Conservation (phyloP, 2,797 vertebrate species). For the Mormyrus proboscirostris region DNA sequence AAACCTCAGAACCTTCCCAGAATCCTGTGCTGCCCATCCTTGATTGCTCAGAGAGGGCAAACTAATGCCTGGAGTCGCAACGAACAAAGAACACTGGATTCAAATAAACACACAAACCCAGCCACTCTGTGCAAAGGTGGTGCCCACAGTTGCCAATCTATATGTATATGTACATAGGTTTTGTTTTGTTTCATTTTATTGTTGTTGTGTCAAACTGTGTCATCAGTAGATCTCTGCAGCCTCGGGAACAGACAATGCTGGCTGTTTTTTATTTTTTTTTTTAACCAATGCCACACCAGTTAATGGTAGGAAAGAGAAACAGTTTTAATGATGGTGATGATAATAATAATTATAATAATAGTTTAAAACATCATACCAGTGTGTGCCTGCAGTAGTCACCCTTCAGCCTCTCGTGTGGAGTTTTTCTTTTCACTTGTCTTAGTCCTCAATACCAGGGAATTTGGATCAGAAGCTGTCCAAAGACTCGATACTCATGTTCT, state of each 20-base stretch:
- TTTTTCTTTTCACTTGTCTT: slow-evolving; percentile 64
- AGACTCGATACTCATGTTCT: slow-evolving; percentile 32
- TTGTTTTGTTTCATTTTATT: slow-evolving; percentile 64
- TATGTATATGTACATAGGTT: slow-evolving; percentile 51
- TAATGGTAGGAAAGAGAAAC: slow-evolving; percentile 80
- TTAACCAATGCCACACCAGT: slow-evolving; percentile 87
- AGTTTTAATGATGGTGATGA: slow-evolving; percentile 64
- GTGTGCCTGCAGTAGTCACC: slow-evolving; percentile 95
- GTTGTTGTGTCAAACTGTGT: slow-evolving; percentile 83
- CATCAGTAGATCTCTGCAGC: slow-evolving; percentile 75
- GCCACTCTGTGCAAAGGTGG: slow-evolving; percentile 80
- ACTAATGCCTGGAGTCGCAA: slow-evolving; percentile 66
- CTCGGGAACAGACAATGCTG: slow-evolving; percentile 62
- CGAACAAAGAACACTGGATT: slow-evolving; percentile 50
- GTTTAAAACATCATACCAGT: slow-evolving; percentile 85
- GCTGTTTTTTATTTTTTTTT: slow-evolving; percentile 22
- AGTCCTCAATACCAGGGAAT: slow-evolving; percentile 64
- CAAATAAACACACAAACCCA: slow-evolving; percentile 56
- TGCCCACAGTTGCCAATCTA: slow-evolving; percentile 98
- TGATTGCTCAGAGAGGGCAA: slow-evolving; percentile 82
- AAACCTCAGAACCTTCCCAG: slow-evolving; percentile 76
- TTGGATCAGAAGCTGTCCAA: slow-evolving; percentile 43
- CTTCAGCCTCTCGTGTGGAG: slow-evolving; percentile 61
- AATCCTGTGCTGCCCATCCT: slow-evolving; percentile 80
- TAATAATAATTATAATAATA: slow-evolving; percentile 59